A percentile compares a stretch with the other conserved stretches of the same genome.
phyloP scores from a whole-genome alignment of 1,140 invertebrate genomes.

The Penaeus chinensis region DNA sequence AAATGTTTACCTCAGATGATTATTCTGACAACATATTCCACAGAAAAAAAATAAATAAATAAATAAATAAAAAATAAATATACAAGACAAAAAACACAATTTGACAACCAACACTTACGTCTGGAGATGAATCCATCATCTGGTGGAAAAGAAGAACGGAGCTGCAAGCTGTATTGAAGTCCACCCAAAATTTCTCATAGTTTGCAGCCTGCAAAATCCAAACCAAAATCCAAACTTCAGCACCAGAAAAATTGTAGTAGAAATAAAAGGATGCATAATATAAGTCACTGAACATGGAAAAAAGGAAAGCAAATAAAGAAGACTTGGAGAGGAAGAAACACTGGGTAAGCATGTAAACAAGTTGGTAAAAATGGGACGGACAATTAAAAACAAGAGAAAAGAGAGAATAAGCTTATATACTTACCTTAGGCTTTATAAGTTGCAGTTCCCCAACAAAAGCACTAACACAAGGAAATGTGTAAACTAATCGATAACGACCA shows the following conservation, averaged over 20 bases:
- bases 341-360: not conserved
- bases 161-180: slow-evolving; percentile 6
- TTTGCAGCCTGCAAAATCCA: not conserved
- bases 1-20: no score
- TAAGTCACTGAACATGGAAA: no score
- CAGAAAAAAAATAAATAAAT: no score
- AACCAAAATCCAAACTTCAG: not conserved
- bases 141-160: not conserved
- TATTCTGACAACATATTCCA: no score
- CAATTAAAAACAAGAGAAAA: no score
- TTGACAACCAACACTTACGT: not conserved
- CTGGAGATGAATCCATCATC: not conserved
- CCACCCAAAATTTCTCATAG: not conserved
- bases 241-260: no score
- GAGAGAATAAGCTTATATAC: no score
- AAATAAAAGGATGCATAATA: no score
- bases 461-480: not conserved
- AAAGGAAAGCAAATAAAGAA: no score
- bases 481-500: not conserved
- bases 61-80: no score
- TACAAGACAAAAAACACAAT: no score
- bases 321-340: not conserved
- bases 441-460: not conserved
- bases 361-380: not conserved
- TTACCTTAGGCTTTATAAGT: not conserved